Conservation (phyloP, 1,140 invertebrate genomes). For the Bemisia tabaci region DNA sequence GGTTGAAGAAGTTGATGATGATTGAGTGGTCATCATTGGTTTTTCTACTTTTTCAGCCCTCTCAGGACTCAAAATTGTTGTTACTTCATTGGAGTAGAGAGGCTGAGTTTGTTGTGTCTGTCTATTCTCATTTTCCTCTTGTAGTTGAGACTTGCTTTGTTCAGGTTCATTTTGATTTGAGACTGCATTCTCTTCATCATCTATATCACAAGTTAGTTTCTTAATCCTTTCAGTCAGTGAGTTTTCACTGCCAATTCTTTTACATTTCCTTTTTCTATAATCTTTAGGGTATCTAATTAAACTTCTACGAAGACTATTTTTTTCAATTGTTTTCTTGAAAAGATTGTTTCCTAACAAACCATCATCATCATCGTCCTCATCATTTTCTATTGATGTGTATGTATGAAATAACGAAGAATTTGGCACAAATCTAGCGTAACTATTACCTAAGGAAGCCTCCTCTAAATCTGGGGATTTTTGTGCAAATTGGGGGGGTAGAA, state of each 20-base stretch:
- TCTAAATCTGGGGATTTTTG: slow-evolving; percentile 21
- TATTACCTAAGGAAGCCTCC: not conserved
- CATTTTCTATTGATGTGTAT: slow-evolving; percentile 1
- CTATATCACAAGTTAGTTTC: slow-evolving; percentile 64
- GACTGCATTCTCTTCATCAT: slow-evolving; percentile 37
- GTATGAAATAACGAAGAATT: not conserved
- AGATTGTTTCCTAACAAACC: slow-evolving; percentile 22
- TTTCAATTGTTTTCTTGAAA: slow-evolving; percentile 44
- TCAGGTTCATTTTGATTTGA: not conserved
- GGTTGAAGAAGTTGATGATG: slow-evolving; percentile 25
- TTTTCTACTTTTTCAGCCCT: slow-evolving; percentile 11
- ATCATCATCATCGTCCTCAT: slow-evolving; percentile 18
- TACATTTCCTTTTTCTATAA: slow-evolving; percentile 23
- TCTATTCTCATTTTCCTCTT: slow-evolving; percentile 10
- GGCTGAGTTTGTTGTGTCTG: not conserved
- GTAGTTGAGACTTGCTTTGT: slow-evolving; percentile 19
- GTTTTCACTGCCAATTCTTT: slow-evolving; percentile 35
- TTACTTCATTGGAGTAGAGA: not conserved
- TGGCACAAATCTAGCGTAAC: not conserved
- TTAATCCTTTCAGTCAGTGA: slow-evolving; percentile 66
- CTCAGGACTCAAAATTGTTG: slow-evolving; percentile 4
- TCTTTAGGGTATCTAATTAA: slow-evolving; percentile 45
- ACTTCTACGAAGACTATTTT: slow-evolving; percentile 52
- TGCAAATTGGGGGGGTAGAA: not conserved
- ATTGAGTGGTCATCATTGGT: slow-evolving; percentile 16